Conservation (phyloP, 2,888 invertebrate species). For the Venusia cambrica region DNA sequence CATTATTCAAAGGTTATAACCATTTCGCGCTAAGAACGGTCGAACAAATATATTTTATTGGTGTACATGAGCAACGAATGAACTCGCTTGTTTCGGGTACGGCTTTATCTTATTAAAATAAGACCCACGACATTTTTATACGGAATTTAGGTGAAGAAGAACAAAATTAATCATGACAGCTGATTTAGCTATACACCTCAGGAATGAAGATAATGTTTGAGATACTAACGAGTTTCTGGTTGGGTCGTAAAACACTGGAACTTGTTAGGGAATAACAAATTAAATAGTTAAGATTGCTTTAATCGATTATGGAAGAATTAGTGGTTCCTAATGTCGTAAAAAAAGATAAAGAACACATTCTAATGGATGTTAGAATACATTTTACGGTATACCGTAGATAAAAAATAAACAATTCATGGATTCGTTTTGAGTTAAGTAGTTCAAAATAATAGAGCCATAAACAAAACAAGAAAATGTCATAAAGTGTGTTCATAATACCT, state of each 20-base stretch:
- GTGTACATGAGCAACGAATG: slow-evolving; percentile 66
- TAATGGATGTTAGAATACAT: slow-evolving; percentile 23
- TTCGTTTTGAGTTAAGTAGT: too few species aligned
- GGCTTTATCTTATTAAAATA: slow-evolving; percentile 60
- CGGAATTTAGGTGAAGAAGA: slow-evolving; percentile 31
- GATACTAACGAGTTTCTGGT: slow-evolving; percentile 41
- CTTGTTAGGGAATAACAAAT: slow-evolving; percentile 42
- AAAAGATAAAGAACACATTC: slow-evolving; percentile 29
- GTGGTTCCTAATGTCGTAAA: slow-evolving; percentile 25
- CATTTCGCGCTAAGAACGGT: slow-evolving; percentile 65
- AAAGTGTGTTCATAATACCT: slow-evolving; percentile 79
- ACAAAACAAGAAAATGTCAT: slow-evolving; percentile 16
- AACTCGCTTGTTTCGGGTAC: slow-evolving; percentile 54
- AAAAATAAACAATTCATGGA: too few species aligned
- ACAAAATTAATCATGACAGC: slow-evolving; percentile 46
- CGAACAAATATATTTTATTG: slow-evolving; percentile 69
- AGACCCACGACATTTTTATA: slow-evolving; percentile 34
- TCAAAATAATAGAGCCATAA: slow-evolving; percentile 13
- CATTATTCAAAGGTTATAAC: slow-evolving; percentile 78
- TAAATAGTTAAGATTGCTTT: slow-evolving; percentile 41
- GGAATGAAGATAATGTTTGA: slow-evolving; percentile 40
- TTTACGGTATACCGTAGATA: too few species aligned
- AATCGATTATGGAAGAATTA: slow-evolving; percentile 40
- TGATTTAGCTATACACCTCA: slow-evolving; percentile 48
- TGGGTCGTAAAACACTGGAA: slow-evolving; percentile 38